Percentiles rank a stretch among this genome's conserved stretches.
These are phyloP conservation scores for Protodeltote pygarga DNA, from an alignment of 2,888 invertebrate species.

Conservation along the genomic window DNA sequence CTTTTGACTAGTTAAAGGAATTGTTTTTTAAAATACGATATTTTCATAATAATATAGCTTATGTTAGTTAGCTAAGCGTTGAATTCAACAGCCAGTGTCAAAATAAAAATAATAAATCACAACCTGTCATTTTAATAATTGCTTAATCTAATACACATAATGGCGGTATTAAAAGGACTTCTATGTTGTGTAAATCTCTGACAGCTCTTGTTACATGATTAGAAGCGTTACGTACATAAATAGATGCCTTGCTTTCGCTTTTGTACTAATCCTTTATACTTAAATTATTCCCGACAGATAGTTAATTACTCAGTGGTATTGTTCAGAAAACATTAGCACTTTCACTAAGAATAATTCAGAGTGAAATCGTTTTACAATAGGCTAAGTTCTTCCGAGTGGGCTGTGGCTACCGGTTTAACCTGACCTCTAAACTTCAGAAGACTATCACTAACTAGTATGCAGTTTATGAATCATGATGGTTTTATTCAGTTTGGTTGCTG, in stretches of 20 bases:
- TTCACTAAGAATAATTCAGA: slow-evolving; percentile 69
- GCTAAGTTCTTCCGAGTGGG: slow-evolving; percentile 59
- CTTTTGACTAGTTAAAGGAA: no score
- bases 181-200: no score
- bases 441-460: no score
- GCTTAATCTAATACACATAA: no score
- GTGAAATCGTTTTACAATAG: slow-evolving; percentile 76
- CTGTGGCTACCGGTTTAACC: slow-evolving; percentile 47
- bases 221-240: slow-evolving; percentile 2
- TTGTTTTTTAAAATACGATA: no score
- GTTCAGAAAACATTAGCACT: slow-evolving; percentile 65
- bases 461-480: slow-evolving; percentile 47
- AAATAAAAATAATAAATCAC: no score
- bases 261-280: slow-evolving; percentile 18
- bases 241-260: slow-evolving; percentile 5
- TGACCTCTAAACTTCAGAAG: no score
- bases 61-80: no score
- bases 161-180: no score
- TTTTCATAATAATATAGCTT: no score
- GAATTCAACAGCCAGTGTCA: no score
- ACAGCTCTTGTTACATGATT: slow-evolving; percentile 3
- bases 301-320: slow-evolving; percentile 58
- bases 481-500: slow-evolving; percentile 36
- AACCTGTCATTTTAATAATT: no score
- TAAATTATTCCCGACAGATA: slow-evolving; percentile 34